Evolutionary conservation across 1,140 invertebrate species (phyloP), one percentile per base, ranked within the genome.

Genomic region (Drosophila murphyi): DNA sequence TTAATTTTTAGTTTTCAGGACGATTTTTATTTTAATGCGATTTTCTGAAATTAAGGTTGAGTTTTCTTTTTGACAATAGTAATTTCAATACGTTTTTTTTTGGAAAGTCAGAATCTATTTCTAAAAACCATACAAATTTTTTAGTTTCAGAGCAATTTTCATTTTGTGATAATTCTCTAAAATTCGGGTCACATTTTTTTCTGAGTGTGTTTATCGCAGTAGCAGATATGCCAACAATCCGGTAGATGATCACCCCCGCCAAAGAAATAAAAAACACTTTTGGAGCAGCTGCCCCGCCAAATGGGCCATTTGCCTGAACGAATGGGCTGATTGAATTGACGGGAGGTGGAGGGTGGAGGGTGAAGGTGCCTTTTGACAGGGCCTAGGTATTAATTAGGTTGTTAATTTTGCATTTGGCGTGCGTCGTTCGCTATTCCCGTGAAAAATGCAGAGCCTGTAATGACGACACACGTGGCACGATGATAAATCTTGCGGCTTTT

Each of bases 321-420:
- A 39, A 32, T 55, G 55, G 41, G 55, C 65, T 52, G 74, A 52
- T 52, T 20, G 7, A 10, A 8, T 39, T 0, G 37, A 12, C 43
- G 60, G 41, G 55, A 48, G 57, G 69, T n/a, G n/a, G 59, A 69
- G 76, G 76, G 34, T 4, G 34, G 72, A 63, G 45, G 45, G 62
- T 65, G 31, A 63, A 32, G 74, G 72, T 83, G 70, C 28, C 31
- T 50, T 34, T 31, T 72, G 71, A 69, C 57, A 68, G 57, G 57
- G 67, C 54, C 77, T 62, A 83, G 82, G 85, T 87, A 87, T 87
- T 87, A 87, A 87, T 87, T 87, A 87, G 83, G 83, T 87, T 87
- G 83, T 87, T 87, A 87, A 87, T 87, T 87, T 87, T 87, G 83
- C 83, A 87, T 87, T 88, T 87, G 83, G 80, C 83, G 80, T 78